Evolutionary conservation across 2,888 invertebrate genomes (phyloP), one percentile per base, ranked within the genome.

Genomic region (Ectobius pallidus): DNA sequence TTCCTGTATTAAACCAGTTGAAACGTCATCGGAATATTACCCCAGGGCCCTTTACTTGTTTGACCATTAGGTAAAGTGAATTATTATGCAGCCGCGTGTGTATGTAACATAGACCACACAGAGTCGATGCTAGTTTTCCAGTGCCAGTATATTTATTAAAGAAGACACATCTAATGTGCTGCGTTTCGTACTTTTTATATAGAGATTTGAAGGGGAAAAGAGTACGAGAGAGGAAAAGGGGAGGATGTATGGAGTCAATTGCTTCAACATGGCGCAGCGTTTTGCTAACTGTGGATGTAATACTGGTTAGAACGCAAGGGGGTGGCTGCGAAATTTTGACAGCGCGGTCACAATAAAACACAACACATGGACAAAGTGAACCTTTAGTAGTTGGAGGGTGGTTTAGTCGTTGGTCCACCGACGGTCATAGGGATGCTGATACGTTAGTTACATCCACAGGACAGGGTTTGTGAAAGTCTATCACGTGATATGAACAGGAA

Each of bases 311-410:
- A 62, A 11, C 34, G 20, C 20, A 34, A 32, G 68, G 55, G 39
- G 55, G 62, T 55, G 49, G 61, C 61, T 49, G 69, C 34, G 68
- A 68, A 52, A 62, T 65, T 72, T 69, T 73, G 74, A 75, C 74
- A 75, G 73, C 70, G 70, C 62, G 74, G 73, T 71, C 74, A 73
- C 74, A 73, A 75, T 75, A 75, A 75, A 75, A 73, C 74, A 74
- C 73, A 71, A 69, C 69, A 69, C 52, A 69, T 69, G 69, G 52
- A 69, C 34, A 52, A 69, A 52, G 34, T 69, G 69, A 52, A 69
- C 49, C 20, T 69, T 49, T 65, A 65, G 44, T 27, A 44, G 25
- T 44, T 42, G 65, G 65, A 22, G 22, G 42, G 65, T 44, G 18
- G 34, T n/a, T n/a, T n/a, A n/a, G n/a, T n/a, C n/a, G 34, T 39